Evolutionary conservation across 2,888 invertebrate species (phyloP), one percentile per base, ranked within the genome.

Genomic region (Incurvaria masculella): DNA sequence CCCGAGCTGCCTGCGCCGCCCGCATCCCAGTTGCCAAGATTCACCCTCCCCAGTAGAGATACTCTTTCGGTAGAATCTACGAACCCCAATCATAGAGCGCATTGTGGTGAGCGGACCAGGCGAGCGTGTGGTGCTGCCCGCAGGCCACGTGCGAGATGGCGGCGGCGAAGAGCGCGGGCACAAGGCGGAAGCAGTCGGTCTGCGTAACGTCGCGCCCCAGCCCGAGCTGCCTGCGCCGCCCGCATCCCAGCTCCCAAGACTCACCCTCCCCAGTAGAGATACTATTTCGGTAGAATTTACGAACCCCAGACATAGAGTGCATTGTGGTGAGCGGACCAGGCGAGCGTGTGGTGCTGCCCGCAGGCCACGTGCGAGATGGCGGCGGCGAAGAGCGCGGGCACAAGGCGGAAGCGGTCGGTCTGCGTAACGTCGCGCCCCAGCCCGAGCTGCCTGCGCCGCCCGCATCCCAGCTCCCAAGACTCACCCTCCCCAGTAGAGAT

Each of bases 81-180:
- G n/a, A n/a, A 21, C 95, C 95, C 84, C 91, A 91, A 14, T 79
- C 85, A 74, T 79, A 89, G 50, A 86, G 72, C 48, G 79, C 83
- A 57, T 85, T 86, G 50, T 79, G 69, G 42, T 67, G 66, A 33
- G 68, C 62, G 49, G 66, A 66, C 79, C 79, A 80, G 26, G 82
- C 85, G 33, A 89, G 64, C 6, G 88, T 86, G 63, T 92, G 91
- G 60, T 90, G 86, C 67, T 94, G 91, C 2, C 94, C 94, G 66
- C 91, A 91, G 41, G 84, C 82, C 46, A 91, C 78, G 61, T 83
- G 74, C 52, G 79, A 68, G 59, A 91, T n/a, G 14, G 11, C 33
- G n/a, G n/a, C n/a, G n/a, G n/a, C n/a, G n/a, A 10, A 23, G 23
- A 23, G 23, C 4, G 23, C 23, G 10, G 23, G 23, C 10, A 23